phyloP scores from a whole-genome alignment of 2,888 invertebrate species.

The Deilephila elpenor region DNA sequence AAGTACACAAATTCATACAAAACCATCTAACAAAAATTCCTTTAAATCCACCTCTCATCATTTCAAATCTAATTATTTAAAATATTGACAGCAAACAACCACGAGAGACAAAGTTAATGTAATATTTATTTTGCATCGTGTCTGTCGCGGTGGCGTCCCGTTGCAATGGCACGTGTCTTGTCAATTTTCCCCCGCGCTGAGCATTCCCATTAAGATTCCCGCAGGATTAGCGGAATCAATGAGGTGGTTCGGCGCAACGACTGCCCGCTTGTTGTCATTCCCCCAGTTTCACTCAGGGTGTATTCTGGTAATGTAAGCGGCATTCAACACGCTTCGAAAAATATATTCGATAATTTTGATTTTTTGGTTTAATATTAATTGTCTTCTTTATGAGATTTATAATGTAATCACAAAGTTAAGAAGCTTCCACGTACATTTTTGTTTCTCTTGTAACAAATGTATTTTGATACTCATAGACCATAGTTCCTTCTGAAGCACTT shows the following conservation, averaged over 20 bases:
- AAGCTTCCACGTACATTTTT: no score
- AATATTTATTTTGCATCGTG: conserved; percentile 18
- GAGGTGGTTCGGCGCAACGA: conserved; percentile 50
- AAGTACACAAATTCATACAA: no score
- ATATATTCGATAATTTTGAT: neutral
- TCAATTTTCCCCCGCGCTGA: conserved; percentile 58
- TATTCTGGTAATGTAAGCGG: neutral
- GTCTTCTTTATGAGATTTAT: no score
- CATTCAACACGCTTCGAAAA: conserved; percentile 9
- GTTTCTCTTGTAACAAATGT: no score
- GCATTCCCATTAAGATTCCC: conserved; percentile 67
- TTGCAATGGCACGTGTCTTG: conserved; percentile 59
- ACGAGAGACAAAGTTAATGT: conserved; percentile 2
- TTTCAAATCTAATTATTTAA: neutral
- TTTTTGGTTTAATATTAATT: no score
- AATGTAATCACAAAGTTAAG: no score
- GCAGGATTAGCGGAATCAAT: conserved; percentile 75
- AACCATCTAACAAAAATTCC: no score
- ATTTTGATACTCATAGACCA: no score
- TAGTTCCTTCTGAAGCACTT: no score
- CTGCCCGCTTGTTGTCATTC: conserved; percentile 47
- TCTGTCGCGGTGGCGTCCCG: neutral
- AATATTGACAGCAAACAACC: neutral
- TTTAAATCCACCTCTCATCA: neutral
- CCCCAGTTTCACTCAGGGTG: conserved; percentile 34